phyloP scores from a whole-genome alignment of 2,888 invertebrate species.

The Amphiduros pacificus region DNA sequence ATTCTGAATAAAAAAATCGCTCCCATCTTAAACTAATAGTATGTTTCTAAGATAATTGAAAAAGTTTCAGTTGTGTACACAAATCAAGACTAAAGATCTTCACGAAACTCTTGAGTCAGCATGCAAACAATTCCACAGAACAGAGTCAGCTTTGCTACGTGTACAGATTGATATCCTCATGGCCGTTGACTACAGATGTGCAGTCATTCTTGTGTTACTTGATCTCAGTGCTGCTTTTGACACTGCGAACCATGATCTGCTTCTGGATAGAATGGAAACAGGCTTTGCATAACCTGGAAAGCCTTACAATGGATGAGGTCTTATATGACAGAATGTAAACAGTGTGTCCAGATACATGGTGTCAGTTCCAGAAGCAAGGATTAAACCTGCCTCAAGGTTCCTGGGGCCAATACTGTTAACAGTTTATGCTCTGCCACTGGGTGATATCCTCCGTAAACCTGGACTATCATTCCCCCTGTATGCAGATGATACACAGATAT shows the following conservation, averaged over 20 bases:
- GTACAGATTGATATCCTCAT: background rate
- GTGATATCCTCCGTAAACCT: background rate
- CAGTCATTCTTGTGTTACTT: background rate
- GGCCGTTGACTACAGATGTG: background rate
- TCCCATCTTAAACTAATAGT: background rate
- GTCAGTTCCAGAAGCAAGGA: background rate
- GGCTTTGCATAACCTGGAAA: background rate
- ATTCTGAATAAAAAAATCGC: background rate
- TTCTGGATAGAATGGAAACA: background rate
- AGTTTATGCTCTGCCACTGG: background rate
- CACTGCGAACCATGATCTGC: background rate
- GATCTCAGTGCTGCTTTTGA: conserved; percentile 1
- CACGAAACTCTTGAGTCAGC: background rate
- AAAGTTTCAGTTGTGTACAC: no score
- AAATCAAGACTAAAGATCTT: background rate
- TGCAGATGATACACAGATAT: background rate
- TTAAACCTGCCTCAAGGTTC: no score
- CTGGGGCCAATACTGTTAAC: background rate
- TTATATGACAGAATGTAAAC: background rate
- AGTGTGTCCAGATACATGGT: background rate
- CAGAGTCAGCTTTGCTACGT: background rate
- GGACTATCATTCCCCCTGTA: background rate
- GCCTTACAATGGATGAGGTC: background rate
- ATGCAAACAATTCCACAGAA: background rate
- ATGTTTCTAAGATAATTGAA: background rate